A percentile compares a stretch with the other conserved stretches of the same genome.
Conservation (phyloP, 2,888 invertebrate genomes). For the Caenorhabditis japonica region DNA sequence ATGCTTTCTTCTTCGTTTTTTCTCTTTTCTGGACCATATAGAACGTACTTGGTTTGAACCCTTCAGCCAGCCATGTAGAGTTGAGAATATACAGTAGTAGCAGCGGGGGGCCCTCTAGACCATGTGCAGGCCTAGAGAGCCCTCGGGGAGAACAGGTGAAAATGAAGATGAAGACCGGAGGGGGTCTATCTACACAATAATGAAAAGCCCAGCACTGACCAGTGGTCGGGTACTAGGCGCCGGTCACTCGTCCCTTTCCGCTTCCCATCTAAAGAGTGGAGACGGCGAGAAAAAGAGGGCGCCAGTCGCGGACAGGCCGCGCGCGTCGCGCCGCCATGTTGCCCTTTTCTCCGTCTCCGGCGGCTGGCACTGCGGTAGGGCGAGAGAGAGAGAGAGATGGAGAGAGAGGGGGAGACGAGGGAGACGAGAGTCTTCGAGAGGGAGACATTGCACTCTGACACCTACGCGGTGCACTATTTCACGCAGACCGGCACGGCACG, state of each 20-base stretch:
- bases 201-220: constrained; percentile 10
- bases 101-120: no score
- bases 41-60: no score
- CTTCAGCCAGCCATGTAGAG: no score
- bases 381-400: constrained; percentile 9
- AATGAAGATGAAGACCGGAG: neutral
- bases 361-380: constrained; percentile 26
- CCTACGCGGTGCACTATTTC: constrained; percentile 18
- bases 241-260: constrained; percentile 3
- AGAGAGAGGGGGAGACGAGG: neutral
- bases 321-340: constrained; percentile 11
- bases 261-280: constrained; percentile 6
- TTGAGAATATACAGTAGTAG: no score
- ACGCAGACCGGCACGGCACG: constrained; percentile 16
- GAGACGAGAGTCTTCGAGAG: neutral
- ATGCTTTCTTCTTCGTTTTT: no score
- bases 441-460: no score
- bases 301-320: constrained; percentile 54
- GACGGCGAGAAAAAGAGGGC: constrained; percentile 15
- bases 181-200: neutral
- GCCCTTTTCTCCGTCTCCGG: constrained; percentile 18
- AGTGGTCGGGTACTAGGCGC: constrained; percentile 18
- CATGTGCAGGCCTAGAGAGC: no score
- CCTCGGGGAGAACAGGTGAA: neutral
- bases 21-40: no score